Evolutionary conservation across 2,113 vertebrate genomes (phyloP), one percentile per base, ranked within the genome.

Genomic region (Mormyrus iriodes): DNA sequence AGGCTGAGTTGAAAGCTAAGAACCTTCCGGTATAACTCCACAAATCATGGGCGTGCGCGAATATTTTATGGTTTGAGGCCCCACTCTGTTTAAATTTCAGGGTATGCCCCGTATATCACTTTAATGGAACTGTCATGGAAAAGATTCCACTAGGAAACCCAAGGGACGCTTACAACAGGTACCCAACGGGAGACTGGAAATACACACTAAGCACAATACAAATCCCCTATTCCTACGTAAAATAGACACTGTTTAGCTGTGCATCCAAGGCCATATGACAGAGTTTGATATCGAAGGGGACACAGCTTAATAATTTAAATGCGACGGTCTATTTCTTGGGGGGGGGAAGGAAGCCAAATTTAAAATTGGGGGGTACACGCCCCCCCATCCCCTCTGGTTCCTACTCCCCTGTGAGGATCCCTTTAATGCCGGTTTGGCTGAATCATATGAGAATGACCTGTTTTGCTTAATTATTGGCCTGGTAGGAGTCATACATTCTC

Each of bases 1-100:
- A 93, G 95, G 92, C 94, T 93, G 89, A 95, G 95, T 94, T 96
- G 95, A 97, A 97, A 97, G 96, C 97, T 96, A 95, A 96, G 97
- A 97, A 97, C 97, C 96, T 97, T 97, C 97, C 96, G 96, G 96
- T 97, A 95, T 96, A 95, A 96, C 96, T 96, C 96, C 96, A 97
- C 97, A 98, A 97, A 98, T 97, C 97, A 96, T 95, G 96, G 95
- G 95, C 95, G 79, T 96, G 95, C 95, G 95, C 95, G 96, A 97
- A 96, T 96, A 96, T 97, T 97, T 97, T 97, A 97, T 96, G 95
- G 93, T 96, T 96, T 96, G 96, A 95, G 96, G 97, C 96, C 96
- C 96, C 95, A 94, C 95, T 93, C 93, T 95, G 96, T 95, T 96
- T 96, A 96, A 97, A 97, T 97, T 95, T 96, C 96, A 94, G 96